Percentiles rank a stretch among this genome's conserved stretches.
Evolutionary conservation across 2,888 invertebrate genomes (phyloP).

Genomic region (Galerucella nymphaeae): DNA sequence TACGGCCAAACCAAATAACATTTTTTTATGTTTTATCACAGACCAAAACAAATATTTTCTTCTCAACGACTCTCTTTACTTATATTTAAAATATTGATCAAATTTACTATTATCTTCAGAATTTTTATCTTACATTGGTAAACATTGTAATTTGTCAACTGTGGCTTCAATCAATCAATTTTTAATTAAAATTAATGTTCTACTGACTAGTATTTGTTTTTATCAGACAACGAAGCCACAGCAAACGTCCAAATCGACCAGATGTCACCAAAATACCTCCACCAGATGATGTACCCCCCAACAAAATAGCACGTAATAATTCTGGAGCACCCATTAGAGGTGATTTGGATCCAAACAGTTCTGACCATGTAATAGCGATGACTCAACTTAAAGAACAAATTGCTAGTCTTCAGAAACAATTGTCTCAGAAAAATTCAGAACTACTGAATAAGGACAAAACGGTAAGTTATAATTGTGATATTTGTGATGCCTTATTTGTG

Average conservation of each 20-base stretch:
- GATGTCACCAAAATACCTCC: slow-evolving; percentile 72
- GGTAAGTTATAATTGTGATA: slow-evolving; percentile 67
- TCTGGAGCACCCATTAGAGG: slow-evolving; percentile 61
- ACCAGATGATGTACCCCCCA: slow-evolving; percentile 65
- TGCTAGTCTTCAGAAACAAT: slow-evolving; percentile 88
- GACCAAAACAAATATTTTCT: neutral
- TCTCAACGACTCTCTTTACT: neutral
- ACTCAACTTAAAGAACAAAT: slow-evolving; percentile 95
- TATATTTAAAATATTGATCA: neutral
- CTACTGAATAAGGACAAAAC: slow-evolving; percentile 89
- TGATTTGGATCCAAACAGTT: slow-evolving; percentile 85
- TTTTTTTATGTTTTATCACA: neutral
- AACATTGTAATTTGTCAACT: too few species aligned
- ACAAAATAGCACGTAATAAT: slow-evolving; percentile 66
- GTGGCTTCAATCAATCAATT: neutral
- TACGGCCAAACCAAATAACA: neutral
- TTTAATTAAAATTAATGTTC: neutral
- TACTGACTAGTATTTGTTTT: neutral
- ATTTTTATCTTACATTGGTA: too few species aligned
- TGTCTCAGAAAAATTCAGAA: slow-evolving; percentile 85
- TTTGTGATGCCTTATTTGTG: neutral
- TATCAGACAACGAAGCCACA: slow-evolving; percentile 73
- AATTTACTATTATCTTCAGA: too few species aligned
- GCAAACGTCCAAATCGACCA: slow-evolving; percentile 76
- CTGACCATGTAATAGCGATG: slow-evolving; percentile 94